Conservation (phyloP, 2,797 vertebrate genomes). For the Aldrovandia affinis region DNA sequence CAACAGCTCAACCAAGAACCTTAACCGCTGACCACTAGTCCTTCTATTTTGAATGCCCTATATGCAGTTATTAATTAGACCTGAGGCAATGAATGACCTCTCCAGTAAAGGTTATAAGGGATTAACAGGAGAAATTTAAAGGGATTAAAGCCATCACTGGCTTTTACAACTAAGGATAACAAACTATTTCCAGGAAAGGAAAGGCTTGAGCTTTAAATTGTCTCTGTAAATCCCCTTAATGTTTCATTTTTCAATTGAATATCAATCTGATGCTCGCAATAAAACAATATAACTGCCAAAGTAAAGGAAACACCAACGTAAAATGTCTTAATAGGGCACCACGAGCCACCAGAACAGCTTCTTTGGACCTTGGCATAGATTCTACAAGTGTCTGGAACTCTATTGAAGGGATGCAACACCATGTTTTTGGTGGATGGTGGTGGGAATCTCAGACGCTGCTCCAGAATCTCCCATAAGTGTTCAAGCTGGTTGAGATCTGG, state of each 20-base stretch:
- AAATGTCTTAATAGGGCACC: no score
- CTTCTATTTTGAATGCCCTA: slow-evolving; percentile 46
- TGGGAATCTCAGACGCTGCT: no score
- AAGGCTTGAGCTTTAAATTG: slow-evolving; percentile 53
- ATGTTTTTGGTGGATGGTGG: no score
- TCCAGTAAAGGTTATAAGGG: slow-evolving; percentile 68
- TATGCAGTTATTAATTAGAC: slow-evolving; percentile 67
- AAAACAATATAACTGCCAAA: slow-evolving; percentile 54
- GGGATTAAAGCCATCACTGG: slow-evolving; percentile 72
- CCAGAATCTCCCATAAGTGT: no score
- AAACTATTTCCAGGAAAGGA: slow-evolving; percentile 73
- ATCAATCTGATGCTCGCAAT: slow-evolving; percentile 53
- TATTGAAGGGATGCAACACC: no score
- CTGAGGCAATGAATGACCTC: slow-evolving; percentile 57
- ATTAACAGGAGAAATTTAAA: slow-evolving; percentile 72
- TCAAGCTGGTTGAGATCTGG: no score
- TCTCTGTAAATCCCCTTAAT: slow-evolving; percentile 58
- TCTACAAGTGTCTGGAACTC: no score
- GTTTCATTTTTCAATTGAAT: slow-evolving; percentile 49
- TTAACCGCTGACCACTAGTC: neutral
- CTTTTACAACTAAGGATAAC: slow-evolving; percentile 68
- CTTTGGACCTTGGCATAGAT: no score
- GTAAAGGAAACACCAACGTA: no score
- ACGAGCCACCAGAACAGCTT: no score
- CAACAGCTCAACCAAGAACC: neutral